A percentile compares a stretch with the other conserved stretches of the same genome.
These are phyloP conservation scores for Xenopus tropicalis DNA, from an alignment of 2,113 vertebrate genomes.

Conservation along the genomic window DNA sequence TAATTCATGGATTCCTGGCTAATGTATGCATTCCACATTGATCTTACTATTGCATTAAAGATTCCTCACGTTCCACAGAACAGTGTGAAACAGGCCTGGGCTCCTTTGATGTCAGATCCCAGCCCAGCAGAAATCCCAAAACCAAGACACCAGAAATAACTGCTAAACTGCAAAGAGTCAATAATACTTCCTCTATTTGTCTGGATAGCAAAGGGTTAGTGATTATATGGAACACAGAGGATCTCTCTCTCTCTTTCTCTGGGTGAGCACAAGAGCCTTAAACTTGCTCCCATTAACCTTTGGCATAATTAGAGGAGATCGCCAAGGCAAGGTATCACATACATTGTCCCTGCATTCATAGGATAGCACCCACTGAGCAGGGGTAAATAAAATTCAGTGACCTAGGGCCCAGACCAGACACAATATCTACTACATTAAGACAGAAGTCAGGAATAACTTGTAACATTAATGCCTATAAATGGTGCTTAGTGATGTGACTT, in stretches of 20 bases:
- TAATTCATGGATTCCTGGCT: constrained; percentile 60
- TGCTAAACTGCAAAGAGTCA: constrained; percentile 46
- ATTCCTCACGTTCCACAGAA: constrained; percentile 53
- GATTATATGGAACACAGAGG: constrained; percentile 10
- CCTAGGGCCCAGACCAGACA: too few species aligned
- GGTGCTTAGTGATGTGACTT: too few species aligned
- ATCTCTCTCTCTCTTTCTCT: background rate
- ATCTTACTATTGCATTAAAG: constrained; percentile 56
- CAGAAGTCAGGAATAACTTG: too few species aligned
- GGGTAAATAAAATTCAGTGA: too few species aligned
- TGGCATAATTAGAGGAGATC: too few species aligned
- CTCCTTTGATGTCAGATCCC: constrained; percentile 52
- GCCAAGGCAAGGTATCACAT: too few species aligned
- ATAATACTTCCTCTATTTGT: constrained; percentile 22
- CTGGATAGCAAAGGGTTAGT: constrained; percentile 41
- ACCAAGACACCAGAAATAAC: constrained; percentile 14
- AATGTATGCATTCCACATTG: constrained; percentile 61
- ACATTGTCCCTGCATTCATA: too few species aligned
- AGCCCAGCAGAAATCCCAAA: constrained; percentile 37
- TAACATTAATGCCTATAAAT: too few species aligned
- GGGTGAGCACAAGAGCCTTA: too few species aligned
- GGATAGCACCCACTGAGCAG: too few species aligned
- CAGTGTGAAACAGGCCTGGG: constrained; percentile 49
- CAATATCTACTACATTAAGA: too few species aligned
- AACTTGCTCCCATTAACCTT: too few species aligned